Conservation (phyloP, 2,113 vertebrate genomes). For the Leucopsar rothschildi region DNA sequence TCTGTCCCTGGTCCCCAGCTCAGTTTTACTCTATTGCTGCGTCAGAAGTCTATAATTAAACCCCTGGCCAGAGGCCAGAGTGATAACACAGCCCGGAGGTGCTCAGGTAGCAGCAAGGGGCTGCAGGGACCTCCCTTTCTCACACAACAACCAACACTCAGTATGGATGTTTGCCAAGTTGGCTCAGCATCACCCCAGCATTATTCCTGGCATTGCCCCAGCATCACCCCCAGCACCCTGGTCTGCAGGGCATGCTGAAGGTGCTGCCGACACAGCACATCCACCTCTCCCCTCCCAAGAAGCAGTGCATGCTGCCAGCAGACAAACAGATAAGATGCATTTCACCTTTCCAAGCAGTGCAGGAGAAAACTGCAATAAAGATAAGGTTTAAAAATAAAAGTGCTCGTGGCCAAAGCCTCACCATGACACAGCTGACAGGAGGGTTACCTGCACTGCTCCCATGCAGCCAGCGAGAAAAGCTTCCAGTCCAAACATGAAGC, state of each 20-base stretch:
- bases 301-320: neutral
- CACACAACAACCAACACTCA: neutral
- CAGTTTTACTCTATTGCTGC: neutral
- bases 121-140: neutral
- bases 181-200: neutral
- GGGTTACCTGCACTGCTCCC: neutral
- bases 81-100: neutral
- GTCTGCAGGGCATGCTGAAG: accelerated
- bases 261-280: accelerated
- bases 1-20: neutral
- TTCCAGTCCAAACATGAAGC: neutral
- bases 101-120: neutral
- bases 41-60: neutral
- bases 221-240: accelerated
- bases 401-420: neutral
- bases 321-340: neutral
- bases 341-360: neutral
- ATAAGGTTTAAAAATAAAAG: conserved; percentile 46
- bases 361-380: conserved; percentile 58
- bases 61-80: neutral
- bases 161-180: neutral
- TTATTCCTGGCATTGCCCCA: neutral
- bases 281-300: neutral
- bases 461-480: neutral
- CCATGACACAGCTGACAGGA: neutral